phyloP scores from a whole-genome alignment of 2,888 invertebrate species.

The Drosophila diplacantha region DNA sequence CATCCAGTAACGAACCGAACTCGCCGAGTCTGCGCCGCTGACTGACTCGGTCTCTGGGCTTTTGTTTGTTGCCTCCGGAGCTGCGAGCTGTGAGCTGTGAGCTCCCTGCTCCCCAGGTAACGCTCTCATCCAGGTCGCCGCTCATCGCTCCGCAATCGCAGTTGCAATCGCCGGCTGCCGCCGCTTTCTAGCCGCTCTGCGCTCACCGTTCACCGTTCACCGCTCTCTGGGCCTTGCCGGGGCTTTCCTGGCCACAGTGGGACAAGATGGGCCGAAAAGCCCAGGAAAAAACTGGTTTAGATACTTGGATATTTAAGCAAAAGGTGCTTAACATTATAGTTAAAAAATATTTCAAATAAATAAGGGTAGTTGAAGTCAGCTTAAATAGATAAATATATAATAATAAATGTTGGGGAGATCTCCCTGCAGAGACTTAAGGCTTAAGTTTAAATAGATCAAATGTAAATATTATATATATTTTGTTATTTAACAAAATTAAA shows the following conservation, averaged over 20 bases:
- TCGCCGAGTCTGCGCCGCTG: constrained; percentile 68
- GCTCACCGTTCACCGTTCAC: constrained; percentile 1
- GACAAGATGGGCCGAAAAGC: background rate
- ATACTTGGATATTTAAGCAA: background rate
- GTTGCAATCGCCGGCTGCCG: constrained; percentile 12
- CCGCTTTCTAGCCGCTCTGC: constrained; percentile 43
- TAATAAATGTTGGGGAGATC: too few relatives aligned
- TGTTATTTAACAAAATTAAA: too few relatives aligned
- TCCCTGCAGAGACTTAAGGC: too few relatives aligned
- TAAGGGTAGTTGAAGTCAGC: too few relatives aligned
- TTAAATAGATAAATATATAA: too few relatives aligned
- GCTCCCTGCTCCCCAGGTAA: background rate
- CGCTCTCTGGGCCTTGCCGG: constrained; percentile 7
- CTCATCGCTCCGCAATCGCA: constrained; percentile 7
- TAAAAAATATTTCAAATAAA: too few relatives aligned
- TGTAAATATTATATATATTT: too few relatives aligned
- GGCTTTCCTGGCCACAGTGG: constrained; percentile 1
- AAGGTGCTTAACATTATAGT: too few relatives aligned
- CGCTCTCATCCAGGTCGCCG: background rate
- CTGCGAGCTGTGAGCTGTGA: background rate
- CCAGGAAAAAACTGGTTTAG: background rate
- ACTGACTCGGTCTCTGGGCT: constrained; percentile 46
- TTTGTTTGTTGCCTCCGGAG: constrained; percentile 5
- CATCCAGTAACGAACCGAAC: constrained; percentile 55
- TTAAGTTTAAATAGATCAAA: too few relatives aligned